A percentile compares a stretch with the other conserved stretches of the same genome.
These are phyloP conservation scores for Crepidodera aurea DNA, from an alignment of 2,888 invertebrate genomes.

Conservation along the genomic window DNA sequence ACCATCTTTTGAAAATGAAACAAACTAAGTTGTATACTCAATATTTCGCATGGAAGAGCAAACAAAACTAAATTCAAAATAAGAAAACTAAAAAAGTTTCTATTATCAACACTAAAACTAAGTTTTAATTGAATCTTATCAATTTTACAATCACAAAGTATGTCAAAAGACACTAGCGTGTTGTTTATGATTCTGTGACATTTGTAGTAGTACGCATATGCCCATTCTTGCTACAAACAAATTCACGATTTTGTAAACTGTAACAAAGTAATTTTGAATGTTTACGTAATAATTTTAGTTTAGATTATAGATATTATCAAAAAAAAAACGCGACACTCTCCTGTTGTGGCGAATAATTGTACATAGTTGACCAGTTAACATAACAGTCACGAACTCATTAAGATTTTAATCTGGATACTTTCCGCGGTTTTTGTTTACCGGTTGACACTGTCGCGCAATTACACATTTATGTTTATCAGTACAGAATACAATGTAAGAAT, in stretches of 20 bases:
- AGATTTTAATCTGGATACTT: conserved; percentile 20
- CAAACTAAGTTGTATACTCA: too few relatives aligned
- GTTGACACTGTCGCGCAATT: neutral
- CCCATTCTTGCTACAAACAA: conserved; percentile 17
- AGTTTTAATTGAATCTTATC: too few relatives aligned
- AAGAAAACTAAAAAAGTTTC: too few relatives aligned
- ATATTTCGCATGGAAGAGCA: too few relatives aligned
- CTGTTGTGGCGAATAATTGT: conserved; percentile 14
- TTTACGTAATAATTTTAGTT: conserved; percentile 20
- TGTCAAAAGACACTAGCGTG: too few relatives aligned
- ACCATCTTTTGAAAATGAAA: too few relatives aligned
- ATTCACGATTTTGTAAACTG: conserved; percentile 32
- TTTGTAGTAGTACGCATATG: conserved; percentile 5
- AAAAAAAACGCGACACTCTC: conserved; percentile 16
- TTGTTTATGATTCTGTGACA: too few relatives aligned
- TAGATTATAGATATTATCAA: conserved; percentile 20
- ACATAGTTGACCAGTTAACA: neutral
- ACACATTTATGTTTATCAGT: neutral
- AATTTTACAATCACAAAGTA: too few relatives aligned
- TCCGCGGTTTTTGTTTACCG: neutral
- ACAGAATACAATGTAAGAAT: neutral
- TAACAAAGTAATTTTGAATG: conserved; percentile 19
- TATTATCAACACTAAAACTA: too few relatives aligned
- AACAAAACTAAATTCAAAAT: too few relatives aligned
- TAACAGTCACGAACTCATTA: conserved; percentile 31